phyloP scores from a whole-genome alignment of 2,113 vertebrate genomes.

The Phasianus colchicus region DNA sequence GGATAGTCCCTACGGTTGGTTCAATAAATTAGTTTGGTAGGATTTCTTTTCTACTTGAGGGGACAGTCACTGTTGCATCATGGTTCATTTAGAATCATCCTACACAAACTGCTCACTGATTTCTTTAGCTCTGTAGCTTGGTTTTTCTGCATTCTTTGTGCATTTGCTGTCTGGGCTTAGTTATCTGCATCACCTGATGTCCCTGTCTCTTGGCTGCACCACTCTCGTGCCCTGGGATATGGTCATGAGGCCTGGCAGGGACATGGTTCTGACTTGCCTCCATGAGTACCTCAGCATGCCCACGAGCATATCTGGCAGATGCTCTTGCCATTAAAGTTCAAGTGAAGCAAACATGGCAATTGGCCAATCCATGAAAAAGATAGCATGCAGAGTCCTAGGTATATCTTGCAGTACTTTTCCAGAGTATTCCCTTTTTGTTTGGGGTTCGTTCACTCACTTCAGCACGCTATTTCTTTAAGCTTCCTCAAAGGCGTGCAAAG shows the following conservation, averaged over 20 bases:
- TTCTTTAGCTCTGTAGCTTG: background rate
- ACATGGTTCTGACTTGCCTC: slow-evolving; percentile 50
- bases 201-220: background rate
- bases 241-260: slow-evolving; percentile 4
- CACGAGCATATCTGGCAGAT: slow-evolving; percentile 40
- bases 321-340: slow-evolving; percentile 1
- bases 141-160: slow-evolving; percentile 34
- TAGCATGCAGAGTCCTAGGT: background rate
- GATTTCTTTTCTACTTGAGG: background rate
- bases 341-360: background rate
- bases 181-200: background rate
- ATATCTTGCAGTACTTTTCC: slow-evolving; percentile 41
- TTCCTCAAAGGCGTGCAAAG: slow-evolving; percentile 32
- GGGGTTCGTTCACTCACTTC: background rate
- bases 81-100: background rate
- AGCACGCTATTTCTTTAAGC: background rate
- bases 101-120: background rate
- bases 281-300: background rate
- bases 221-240: background rate
- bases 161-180: slow-evolving; percentile 30
- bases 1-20: background rate
- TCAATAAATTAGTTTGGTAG: background rate
- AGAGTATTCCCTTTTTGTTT: background rate
- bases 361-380: background rate
- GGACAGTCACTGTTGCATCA: background rate